These are phyloP conservation scores for Sminthurinus signatus DNA, from an alignment of 1,140 invertebrate genomes.

Conservation along the genomic window DNA sequence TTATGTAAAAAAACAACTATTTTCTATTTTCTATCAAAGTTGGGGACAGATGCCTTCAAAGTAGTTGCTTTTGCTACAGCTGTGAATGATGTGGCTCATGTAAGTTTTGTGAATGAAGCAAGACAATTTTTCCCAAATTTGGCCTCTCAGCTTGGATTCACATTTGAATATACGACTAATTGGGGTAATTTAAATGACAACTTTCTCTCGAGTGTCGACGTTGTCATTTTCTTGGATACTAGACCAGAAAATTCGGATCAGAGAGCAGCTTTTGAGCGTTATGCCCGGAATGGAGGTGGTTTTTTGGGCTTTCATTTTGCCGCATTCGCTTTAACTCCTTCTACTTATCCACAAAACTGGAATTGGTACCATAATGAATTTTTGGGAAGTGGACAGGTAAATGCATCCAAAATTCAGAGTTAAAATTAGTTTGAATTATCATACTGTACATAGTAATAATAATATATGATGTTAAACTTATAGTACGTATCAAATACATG, in stretches of 20 bases:
- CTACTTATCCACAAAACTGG: no score
- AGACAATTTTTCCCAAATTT: conserved; percentile 15
- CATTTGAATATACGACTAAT: conserved; percentile 15
- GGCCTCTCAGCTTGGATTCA: conserved; percentile 14
- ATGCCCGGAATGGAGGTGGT: conserved; percentile 20
- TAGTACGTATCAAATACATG: no score
- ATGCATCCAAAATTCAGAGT: no score
- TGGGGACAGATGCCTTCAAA: conserved; percentile 1
- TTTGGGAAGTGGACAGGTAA: no score
- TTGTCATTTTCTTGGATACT: conserved; percentile 30
- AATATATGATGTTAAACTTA: no score
- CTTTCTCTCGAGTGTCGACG: conserved; percentile 5
- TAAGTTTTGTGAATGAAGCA: conserved; percentile 25
- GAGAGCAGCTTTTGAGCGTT: conserved; percentile 23
- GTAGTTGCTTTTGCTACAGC: conserved; percentile 23
- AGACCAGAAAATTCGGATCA: conserved; percentile 19
- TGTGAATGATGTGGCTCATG: conserved; percentile 12
- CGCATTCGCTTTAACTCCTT: no score
- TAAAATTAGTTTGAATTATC: no score
- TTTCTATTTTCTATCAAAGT: not conserved
- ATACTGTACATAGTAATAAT: no score
- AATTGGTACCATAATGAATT: no score
- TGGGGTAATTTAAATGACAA: conserved; percentile 26
- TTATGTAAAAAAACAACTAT: no score
- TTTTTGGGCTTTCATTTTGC: conserved; percentile 23